Evolutionary conservation across 2,888 invertebrate genomes (phyloP), one percentile per base, ranked within the genome.

Genomic region (Pristionchus fissidentatus): DNA sequence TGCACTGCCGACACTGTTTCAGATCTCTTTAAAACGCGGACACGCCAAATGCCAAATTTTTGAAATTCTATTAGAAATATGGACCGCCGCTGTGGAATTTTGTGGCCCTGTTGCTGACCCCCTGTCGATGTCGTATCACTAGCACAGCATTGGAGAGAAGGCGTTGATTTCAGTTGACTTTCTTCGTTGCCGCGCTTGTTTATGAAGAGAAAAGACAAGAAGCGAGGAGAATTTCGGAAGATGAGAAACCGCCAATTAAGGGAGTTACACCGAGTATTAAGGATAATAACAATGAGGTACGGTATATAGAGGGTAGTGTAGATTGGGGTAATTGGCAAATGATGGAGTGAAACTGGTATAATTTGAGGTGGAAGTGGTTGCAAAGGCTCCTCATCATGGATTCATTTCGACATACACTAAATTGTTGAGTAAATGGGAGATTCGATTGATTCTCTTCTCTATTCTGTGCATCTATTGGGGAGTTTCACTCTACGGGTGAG

Each of bases 101-200:
- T n/a, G n/a, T n/a, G n/a, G n/a, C n/a, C n/a, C n/a, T n/a, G n/a
- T n/a, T n/a, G n/a, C n/a, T n/a, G n/a, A n/a, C n/a, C n/a, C n/a
- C n/a, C n/a, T n/a, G n/a, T n/a, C n/a, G n/a, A n/a, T n/a, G n/a
- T n/a, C n/a, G n/a, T n/a, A n/a, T n/a, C n/a, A n/a, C n/a, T n/a
- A n/a, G n/a, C n/a, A n/a, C n/a, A n/a, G n/a, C n/a, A n/a, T n/a
- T n/a, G n/a, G n/a, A n/a, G n/a, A n/a, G n/a, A n/a, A n/a, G n/a
- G n/a, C n/a, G n/a, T 77, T 19, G 2, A 22, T 77, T 85, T 52
- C 80, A 87, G 85, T 70, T 89, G 13, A 90, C 89, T 1, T 90
- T 89, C 85, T 90, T 90, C 77, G 90, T 89, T 4, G 89, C 88
- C 0, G 88, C 87, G 0, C 52, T 89, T 26, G 88, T 88, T 3